Evolutionary conservation across 2,888 invertebrate genomes (phyloP).

Genomic region (Ecdyonurus torrentis): DNA sequence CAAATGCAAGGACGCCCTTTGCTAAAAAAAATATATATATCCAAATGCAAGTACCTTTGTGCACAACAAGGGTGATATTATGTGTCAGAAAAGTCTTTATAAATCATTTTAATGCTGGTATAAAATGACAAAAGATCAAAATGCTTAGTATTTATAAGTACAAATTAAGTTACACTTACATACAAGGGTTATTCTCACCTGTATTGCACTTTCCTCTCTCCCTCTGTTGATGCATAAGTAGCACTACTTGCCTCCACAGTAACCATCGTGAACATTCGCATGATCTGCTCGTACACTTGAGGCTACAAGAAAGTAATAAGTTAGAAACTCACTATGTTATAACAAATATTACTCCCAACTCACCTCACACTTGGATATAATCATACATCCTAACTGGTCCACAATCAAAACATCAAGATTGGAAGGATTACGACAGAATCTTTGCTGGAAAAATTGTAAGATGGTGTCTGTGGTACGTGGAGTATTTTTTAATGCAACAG

Average conservation of each 20-base stretch:
- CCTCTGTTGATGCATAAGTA: conserved; percentile 42
- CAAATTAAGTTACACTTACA: no score
- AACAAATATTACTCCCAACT: conserved; percentile 28
- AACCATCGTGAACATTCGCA: conserved; percentile 95
- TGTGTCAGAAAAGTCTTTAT: no score
- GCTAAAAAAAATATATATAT: no score
- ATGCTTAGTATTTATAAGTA: no score
- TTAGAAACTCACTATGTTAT: conserved; percentile 4
- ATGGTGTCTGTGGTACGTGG: conserved; percentile 91
- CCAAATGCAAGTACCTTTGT: no score
- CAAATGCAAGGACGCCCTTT: no score
- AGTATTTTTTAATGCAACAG: conserved; percentile 82
- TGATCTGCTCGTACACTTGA: conserved; percentile 75
- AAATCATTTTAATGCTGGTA: no score
- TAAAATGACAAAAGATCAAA: no score
- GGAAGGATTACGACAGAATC: conserved; percentile 82
- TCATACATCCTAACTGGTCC: conserved; percentile 95
- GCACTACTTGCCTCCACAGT: conserved; percentile 81
- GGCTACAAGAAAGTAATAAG: conserved; percentile 21
- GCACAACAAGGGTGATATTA: no score
- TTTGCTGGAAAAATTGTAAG: conserved; percentile 90
- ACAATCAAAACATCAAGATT: conserved; percentile 87
- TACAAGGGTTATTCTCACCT: no score
- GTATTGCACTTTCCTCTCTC: conserved; percentile 40
- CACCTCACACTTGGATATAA: conserved; percentile 82